phyloP scores from a whole-genome alignment of 2,797 vertebrate species.

The Erethizon dorsatum region DNA sequence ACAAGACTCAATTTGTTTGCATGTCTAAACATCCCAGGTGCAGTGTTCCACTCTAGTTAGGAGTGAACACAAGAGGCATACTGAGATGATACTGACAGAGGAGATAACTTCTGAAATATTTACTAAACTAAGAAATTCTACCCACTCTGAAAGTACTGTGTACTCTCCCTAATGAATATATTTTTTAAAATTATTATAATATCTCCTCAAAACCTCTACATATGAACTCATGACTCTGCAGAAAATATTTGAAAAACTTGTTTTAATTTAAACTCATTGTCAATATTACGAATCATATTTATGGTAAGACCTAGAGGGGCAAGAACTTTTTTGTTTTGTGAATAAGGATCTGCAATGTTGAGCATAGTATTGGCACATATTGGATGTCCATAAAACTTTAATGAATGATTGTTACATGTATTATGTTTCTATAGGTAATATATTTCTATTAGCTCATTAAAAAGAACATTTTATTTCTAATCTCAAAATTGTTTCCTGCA shows the following conservation, averaged over 20 bases:
- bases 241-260: slow-evolving; percentile 46
- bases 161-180: not conserved
- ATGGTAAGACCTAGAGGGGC: slow-evolving; percentile 1
- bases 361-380: slow-evolving; percentile 53
- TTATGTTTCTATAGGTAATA: slow-evolving; percentile 39
- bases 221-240: slow-evolving; percentile 60
- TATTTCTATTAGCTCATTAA: slow-evolving; percentile 57
- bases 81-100: slow-evolving; percentile 33
- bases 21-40: slow-evolving; percentile 7
- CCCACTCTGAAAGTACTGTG: not conserved
- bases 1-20: slow-evolving; percentile 6
- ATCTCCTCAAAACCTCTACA: slow-evolving; percentile 14
- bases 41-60: slow-evolving; percentile 22
- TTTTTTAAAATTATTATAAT: slow-evolving; percentile 1
- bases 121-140: slow-evolving; percentile 47
- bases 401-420: slow-evolving; percentile 39
- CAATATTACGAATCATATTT: slow-evolving; percentile 50
- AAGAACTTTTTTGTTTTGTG: slow-evolving; percentile 52
- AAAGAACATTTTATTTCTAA: slow-evolving; percentile 71
- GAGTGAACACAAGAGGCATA: slow-evolving; percentile 34
- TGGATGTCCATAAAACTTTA: slow-evolving; percentile 53
- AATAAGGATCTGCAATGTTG: not conserved
- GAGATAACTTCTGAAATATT: slow-evolving; percentile 53
- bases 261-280: slow-evolving; percentile 61
- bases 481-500: slow-evolving; percentile 60